These are phyloP conservation scores for Protaetia brevitarsis DNA, from an alignment of 1,140 invertebrate species.

Conservation along the genomic window DNA sequence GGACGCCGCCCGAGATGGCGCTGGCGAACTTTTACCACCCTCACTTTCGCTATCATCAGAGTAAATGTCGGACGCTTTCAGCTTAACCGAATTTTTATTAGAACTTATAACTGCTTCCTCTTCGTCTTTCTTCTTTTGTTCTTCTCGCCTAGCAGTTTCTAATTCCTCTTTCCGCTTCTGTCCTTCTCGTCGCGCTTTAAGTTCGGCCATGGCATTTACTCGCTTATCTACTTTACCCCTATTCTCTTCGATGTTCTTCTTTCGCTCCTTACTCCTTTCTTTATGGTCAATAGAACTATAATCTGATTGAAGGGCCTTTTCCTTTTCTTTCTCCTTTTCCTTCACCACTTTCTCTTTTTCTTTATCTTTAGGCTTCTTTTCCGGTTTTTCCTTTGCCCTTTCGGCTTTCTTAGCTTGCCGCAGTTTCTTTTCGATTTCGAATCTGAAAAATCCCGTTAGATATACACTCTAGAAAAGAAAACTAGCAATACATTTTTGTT, in stretches of 20 bases:
- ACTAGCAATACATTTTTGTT: too few relatives aligned
- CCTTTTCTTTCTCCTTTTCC: constrained; percentile 49
- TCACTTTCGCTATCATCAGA: constrained; percentile 90
- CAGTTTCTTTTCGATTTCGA: constrained; percentile 95
- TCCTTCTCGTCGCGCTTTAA: constrained; percentile 84
- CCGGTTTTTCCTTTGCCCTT: constrained; percentile 58
- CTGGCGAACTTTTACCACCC: constrained; percentile 45
- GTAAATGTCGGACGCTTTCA: constrained; percentile 93
- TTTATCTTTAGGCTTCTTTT: constrained; percentile 57
- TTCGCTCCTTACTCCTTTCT: constrained; percentile 81
- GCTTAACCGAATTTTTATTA: constrained; percentile 56
- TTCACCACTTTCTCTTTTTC: constrained; percentile 55
- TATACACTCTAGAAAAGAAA: too few relatives aligned
- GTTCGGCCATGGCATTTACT: constrained; percentile 84
- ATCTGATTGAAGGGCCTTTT: constrained; percentile 44
- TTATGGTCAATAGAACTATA: constrained; percentile 64
- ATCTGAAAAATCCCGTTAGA: constrained; percentile 66
- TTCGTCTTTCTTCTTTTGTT: constrained; percentile 58
- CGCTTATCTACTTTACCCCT: constrained; percentile 78
- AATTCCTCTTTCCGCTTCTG: constrained; percentile 58
- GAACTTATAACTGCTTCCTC: constrained; percentile 59
- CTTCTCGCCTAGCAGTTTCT: constrained; percentile 52
- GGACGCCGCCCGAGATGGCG: constrained; percentile 41
- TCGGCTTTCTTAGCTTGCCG: constrained; percentile 81
- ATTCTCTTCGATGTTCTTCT: constrained; percentile 87